Evolutionary conservation across 2,888 invertebrate genomes (phyloP), one percentile per base, ranked within the genome.

Genomic region (Neria commutata): DNA sequence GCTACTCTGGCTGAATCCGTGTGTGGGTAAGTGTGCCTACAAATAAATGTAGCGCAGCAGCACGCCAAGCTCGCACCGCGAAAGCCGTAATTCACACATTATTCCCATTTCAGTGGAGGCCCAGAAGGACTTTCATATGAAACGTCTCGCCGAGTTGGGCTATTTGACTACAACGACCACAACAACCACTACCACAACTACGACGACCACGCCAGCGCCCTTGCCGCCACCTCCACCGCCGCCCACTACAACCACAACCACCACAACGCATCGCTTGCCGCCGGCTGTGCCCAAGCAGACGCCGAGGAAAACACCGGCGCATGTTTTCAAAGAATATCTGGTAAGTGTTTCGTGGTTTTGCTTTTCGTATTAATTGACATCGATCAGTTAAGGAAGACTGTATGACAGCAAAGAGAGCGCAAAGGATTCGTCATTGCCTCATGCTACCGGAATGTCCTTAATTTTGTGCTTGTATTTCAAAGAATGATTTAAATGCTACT

Each of bases 1-100:
- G 60, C 85, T 94, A 40, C 85, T 95, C 37, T 95, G 95, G 94
- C 88, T 94, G 61, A 95, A 95, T 81, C 93, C 94, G 54, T 95
- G 95, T 81, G 94, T 95, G 71, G 94, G 95, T 95, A 82, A 88
- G 91, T 84, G 62, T 21, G n/a, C 2, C 1, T 11, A 11, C 34
- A 45, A 21, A 21, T 47, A 11, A 2, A 23, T 29, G 25, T 59
- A 45, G 5, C 14, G n/a, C n/a, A 25, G 40, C n/a, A 6, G 21
- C 19, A n/a, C 8, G 0, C 21, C 56, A n/a, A 34, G 26, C 14
- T 40, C 33, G 24, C 23, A 52, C 45, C 33, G 11, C n/a, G 17
- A 23, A 3, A 26, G 45, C 11, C 49, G n/a, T n/a, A n/a, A n/a
- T n/a, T n/a, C n/a, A n/a, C n/a, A n/a, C n/a, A n/a, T n/a, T n/a